Conservation (phyloP, 2,113 vertebrate species). For the Pterophyllum scalare region DNA sequence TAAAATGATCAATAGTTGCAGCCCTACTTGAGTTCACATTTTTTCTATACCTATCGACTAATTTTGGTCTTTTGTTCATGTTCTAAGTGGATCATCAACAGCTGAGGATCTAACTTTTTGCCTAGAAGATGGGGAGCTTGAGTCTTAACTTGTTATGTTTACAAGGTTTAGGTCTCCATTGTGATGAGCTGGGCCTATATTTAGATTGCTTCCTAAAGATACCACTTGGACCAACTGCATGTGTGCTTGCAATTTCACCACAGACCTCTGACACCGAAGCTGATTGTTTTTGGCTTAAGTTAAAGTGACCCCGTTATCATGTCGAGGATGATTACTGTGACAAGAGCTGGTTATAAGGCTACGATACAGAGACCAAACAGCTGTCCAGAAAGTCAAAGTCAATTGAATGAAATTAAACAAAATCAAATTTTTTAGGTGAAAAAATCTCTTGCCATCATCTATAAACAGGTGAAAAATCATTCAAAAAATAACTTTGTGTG, state of each 20-base stretch:
- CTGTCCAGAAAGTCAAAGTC: not conserved
- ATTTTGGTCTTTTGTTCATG: not conserved
- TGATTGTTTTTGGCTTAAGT: too few species aligned
- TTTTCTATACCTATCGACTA: not conserved
- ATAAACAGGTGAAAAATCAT: too few species aligned
- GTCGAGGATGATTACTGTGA: not conserved
- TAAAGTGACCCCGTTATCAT: not conserved
- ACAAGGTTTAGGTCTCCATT: not conserved
- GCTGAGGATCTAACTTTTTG: not conserved
- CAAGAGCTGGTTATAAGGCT: not conserved
- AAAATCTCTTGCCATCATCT: too few species aligned
- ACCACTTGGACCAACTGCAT: not conserved
- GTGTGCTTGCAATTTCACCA: not conserved
- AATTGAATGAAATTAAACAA: too few species aligned
- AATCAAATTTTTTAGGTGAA: too few species aligned
- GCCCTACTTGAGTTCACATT: not conserved
- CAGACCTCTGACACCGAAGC: not conserved
- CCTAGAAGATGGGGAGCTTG: not conserved
- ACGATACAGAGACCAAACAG: not conserved
- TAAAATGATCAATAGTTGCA: too few species aligned
- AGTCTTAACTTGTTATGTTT: not conserved
- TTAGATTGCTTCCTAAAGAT: not conserved
- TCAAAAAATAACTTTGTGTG: not conserved
- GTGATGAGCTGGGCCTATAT: not conserved
- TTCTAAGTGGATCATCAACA: not conserved